phyloP scores from a whole-genome alignment of 2,113 vertebrate genomes.

The Talpa occidentalis region DNA sequence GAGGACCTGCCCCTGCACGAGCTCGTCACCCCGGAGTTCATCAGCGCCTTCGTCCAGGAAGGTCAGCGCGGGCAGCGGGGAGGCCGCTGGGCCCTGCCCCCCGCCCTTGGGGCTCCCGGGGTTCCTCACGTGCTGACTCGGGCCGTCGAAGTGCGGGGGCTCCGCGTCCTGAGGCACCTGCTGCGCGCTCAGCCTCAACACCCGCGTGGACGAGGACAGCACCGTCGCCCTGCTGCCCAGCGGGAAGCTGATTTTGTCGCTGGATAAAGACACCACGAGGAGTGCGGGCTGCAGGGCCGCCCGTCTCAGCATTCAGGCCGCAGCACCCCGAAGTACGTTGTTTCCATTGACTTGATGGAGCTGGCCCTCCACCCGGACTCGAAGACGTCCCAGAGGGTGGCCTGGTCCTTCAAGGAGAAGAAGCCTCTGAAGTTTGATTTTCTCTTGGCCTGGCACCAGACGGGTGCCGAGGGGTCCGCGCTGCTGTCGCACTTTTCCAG shows the following conservation, averaged over 20 bases:
- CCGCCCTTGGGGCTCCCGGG: too few relatives aligned
- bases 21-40: constrained; percentile 88
- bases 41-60: constrained; percentile 88
- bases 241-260: too few relatives aligned
- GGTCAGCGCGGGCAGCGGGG: constrained; percentile 81
- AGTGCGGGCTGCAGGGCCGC: constrained; percentile 92
- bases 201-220: constrained; percentile 94
- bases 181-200: constrained; percentile 90
- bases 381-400: constrained; percentile 88
- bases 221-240: constrained; percentile 90
- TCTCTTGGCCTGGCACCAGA: constrained; percentile 87
- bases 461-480: constrained; percentile 83
- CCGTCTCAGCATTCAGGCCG: constrained; percentile 91
- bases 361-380: constrained; percentile 86
- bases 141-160: too few relatives aligned
- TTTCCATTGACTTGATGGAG: constrained; percentile 91
- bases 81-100: too few relatives aligned
- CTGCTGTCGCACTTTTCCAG: constrained; percentile 89
- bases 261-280: constrained; percentile 95
- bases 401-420: constrained; percentile 91
- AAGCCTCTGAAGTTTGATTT: constrained; percentile 91
- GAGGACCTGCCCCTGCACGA: constrained; percentile 88
- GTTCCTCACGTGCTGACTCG: too few relatives aligned
- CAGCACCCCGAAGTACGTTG: constrained; percentile 88
- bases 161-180: constrained; percentile 85